Percentiles rank a stretch among this genome's conserved stretches.
Conservation (phyloP, 1,140 invertebrate genomes). For the Psilanteris sp. region DNA sequence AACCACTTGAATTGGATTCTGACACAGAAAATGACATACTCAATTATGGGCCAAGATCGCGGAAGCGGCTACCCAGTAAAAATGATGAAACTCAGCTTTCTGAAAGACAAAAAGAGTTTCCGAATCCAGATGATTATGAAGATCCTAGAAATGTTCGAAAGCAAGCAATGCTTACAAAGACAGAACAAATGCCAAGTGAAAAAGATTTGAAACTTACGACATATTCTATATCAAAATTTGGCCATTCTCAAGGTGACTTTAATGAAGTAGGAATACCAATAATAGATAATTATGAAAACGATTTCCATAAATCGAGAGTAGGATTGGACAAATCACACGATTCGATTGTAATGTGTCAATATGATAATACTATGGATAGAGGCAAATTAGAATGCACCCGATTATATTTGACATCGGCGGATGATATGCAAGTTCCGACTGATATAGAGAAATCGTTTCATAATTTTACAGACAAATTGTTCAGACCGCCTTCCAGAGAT, state of each 20-base stretch:
- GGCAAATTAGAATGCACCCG: constrained; percentile 27
- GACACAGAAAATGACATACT: constrained; percentile 72
- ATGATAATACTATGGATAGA: constrained; percentile 9
- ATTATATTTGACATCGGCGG: constrained; percentile 36
- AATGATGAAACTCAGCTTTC: constrained; percentile 42
- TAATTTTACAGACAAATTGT: constrained; percentile 21
- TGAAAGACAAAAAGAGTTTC: constrained; percentile 38
- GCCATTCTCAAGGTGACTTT: constrained; percentile 70
- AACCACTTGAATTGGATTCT: constrained; percentile 73
- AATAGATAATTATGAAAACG: constrained; percentile 44
- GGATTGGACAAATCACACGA: constrained; percentile 47
- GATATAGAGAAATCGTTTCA: constrained; percentile 36
- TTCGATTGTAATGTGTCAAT: constrained; percentile 50
- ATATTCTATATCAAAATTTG: constrained; percentile 9
- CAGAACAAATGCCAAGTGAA: constrained; percentile 52
- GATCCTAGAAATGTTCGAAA: constrained; percentile 52
- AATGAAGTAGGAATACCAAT: constrained; percentile 77
- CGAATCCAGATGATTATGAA: constrained; percentile 71
- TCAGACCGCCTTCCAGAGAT: constrained; percentile 65
- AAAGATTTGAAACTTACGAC: not conserved
- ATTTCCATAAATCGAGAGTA: constrained; percentile 21
- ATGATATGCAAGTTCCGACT: constrained; percentile 32
- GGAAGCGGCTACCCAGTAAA: constrained; percentile 59
- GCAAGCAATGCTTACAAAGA: constrained; percentile 31
- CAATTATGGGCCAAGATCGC: constrained; percentile 60